Base-by-base conservation (phyloP, 2,888 invertebrate genomes). In the Halictus ligatus region DNA sequence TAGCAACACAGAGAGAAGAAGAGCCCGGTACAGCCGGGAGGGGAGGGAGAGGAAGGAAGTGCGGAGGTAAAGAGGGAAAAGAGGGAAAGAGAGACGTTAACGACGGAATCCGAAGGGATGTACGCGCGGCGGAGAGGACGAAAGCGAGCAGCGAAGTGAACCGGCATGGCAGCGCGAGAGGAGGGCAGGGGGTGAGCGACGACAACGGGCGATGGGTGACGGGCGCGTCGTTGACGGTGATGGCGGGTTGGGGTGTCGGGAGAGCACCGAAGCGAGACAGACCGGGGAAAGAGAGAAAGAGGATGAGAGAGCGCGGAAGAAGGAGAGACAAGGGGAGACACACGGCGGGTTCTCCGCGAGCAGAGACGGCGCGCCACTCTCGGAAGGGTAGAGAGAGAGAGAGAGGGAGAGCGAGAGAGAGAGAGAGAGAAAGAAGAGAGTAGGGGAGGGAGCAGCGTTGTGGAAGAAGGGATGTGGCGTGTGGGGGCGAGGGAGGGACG, bases 401-500 rank as follows among this genome's bases (percentile, higher is more conserved):
- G 25, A 12, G 58, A 58, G 58, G n/a, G n/a, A n/a, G n/a, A n/a
- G n/a, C n/a, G n/a, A 7, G 58, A 8, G 58, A n/a, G n/a, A 1
- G 58, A 25, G 29, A 29, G 64, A 64, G 64, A 64, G 8, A 64
- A 5, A 29, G n/a, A n/a, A 58, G 67, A 67, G 35, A 67, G 67
- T 77, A 82, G 85, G 88, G 84, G 29, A 78, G 87, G 81, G 60
- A 60, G 85, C 81, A 89, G 87, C 83, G 83, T 69, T 75, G 77
- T 83, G 80, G 86, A 86, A 86, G 83, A 78, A 81, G 87, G 83
- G 91, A 88, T 83, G 83, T 86, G 84, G 87, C 75, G 83, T 50
- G 73, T 86, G 86, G 83, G 81, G 89, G 76, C 77, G 90, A 85
- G 88, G 89, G 89, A 91, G 89, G 88, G 89, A 90, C 87, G 89